Evolutionary conservation across 2,888 invertebrate genomes (phyloP), one percentile per base, ranked within the genome.

Genomic region (Uropetala carovei): DNA sequence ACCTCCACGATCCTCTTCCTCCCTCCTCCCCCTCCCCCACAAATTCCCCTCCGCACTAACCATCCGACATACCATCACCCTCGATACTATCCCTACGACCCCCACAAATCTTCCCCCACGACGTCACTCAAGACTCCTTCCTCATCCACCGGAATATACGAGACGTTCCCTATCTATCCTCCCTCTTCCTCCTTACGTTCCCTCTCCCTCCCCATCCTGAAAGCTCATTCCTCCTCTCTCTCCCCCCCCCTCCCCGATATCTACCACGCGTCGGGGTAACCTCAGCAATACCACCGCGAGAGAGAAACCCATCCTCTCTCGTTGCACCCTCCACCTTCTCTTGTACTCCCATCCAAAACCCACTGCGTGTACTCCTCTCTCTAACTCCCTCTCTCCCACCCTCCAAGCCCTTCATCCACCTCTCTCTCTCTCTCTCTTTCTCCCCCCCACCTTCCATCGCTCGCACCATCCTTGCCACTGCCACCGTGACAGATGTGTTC

Each of bases 401-500:
- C 30, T n/a, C n/a, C n/a, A n/a, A n/a, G n/a, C 10, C 81, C 81
- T 4, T 82, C 8, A 4, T 2, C 75, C 2, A 8, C n/a, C 30
- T 30, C 43, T 30, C 13, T 18, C 5, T n/a, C n/a, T n/a, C n/a
- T 14, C 30, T 0, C 43, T 30, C 30, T n/a, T 57, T 18, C 18
- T 57, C n/a, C 83, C n/a, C 56, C 18, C 10, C 30, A 14, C 81
- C 0, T n/a, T n/a, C n/a, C 22, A 10, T 30, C 30, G 2, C 11
- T 27, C 30, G 43, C 11, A 30, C 27, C 68, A 18, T 18, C 13
- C 83, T 11, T 13, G 56, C 83, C 22, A 27, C 18, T 13, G 30
- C 86, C 11, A 8, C 89, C 59, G 30, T 89, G 89, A 89, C 89
- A 89, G 89, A 68, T 89, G 64, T 60, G 84, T 18, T 18, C 22